Base-by-base conservation (phyloP, 1,140 invertebrate species). In the Cyclina sinensis region DNA sequence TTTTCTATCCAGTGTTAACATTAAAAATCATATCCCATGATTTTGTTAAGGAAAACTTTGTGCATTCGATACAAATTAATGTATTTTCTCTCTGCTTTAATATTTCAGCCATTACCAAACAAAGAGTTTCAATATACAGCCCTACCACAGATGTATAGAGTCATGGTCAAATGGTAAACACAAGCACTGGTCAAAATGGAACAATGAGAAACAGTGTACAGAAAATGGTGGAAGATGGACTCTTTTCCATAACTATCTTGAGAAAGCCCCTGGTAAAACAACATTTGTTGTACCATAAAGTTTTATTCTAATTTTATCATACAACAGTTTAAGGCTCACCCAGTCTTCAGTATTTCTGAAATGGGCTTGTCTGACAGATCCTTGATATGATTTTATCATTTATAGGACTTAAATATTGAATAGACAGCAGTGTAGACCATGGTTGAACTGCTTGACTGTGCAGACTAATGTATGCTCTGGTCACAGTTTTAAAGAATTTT, bases 71-170 rank as follows among this genome's bases (percentile, higher is more conserved):
- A n/a, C n/a, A n/a, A n/a, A n/a, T n/a, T n/a, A n/a, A n/a, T n/a
- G n/a, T n/a, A n/a, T n/a, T n/a, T n/a, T n/a, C n/a, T n/a, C n/a
- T n/a, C n/a, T n/a, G n/a, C n/a, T n/a, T n/a, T n/a, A n/a, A n/a
- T n/a, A 43, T 59, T 82, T 1, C 91, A 95, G 95, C 46, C 86
- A 92, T 83, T 95, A 95, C 89, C 83, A 90, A 48, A 85, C 35
- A 14, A 91, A 94, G 27, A 95, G 95, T 87, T 95, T 95, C 81
- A 95, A 95, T 74, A 86, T 87, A 11, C 91, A 93, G 39, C 89
- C 91, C n/a, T 94, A 95, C 65, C 89, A 91, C 43, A 91, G 92
- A 43, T 95, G 95, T 90, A 86, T 95, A 3, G 93, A 95, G 76
- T 93, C 90, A 32, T 48, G 65, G 0, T 48, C 79, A 24, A 59